Base-by-base conservation (phyloP, 1,140 invertebrate genomes). In the Mamestra configurata region DNA sequence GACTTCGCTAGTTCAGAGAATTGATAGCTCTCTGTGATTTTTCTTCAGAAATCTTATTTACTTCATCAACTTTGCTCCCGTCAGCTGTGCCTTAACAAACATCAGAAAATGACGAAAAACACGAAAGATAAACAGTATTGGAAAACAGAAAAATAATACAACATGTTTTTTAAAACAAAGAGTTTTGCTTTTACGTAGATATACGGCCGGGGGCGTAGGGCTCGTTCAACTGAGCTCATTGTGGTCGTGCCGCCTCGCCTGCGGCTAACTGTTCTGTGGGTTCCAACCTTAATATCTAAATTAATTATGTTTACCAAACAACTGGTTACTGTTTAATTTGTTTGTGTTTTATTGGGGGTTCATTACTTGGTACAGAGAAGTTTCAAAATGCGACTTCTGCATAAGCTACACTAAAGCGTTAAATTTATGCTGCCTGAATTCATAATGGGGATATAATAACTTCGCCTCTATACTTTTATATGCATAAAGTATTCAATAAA, bases 301-400 rank as follows among this genome's bases (percentile, higher is more conserved):
- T 66, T 40, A 66, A 66, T 43, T 66, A 64, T 40, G 10, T 66
- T 66, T 40, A 40, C 35, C n/a, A 40, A 40, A 66, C 35, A 66
- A 66, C 61, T 10, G 61, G 61, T 4, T 40, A 18, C 35, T 20
- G 61, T 66, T 20, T 55, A 24, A 40, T 43, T 40, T 13, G 8
- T 37, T 40, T 40, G 10, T 40, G n/a, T 55, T 24, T 55, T 55
- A 55, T 55, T 57, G 4, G 53, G 8, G 20, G 24, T 1, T 57
- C 10, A 20, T 31, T 3, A 31, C 5, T 31, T 31, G 27, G 27
- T 1, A 31, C 2, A 31, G 27, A 31, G 27, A 31, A 31, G 27
- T 31, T n/a, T n/a, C n/a, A 31, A 31, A 31, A 31, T 31, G 27
- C 5, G 27, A 31, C 27, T 31, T 1, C 2, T 31, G 27, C 1